Evolutionary conservation across 2,113 vertebrate species (phyloP), one percentile per base, ranked within the genome.

Genomic region (Elgaria multicarinata): DNA sequence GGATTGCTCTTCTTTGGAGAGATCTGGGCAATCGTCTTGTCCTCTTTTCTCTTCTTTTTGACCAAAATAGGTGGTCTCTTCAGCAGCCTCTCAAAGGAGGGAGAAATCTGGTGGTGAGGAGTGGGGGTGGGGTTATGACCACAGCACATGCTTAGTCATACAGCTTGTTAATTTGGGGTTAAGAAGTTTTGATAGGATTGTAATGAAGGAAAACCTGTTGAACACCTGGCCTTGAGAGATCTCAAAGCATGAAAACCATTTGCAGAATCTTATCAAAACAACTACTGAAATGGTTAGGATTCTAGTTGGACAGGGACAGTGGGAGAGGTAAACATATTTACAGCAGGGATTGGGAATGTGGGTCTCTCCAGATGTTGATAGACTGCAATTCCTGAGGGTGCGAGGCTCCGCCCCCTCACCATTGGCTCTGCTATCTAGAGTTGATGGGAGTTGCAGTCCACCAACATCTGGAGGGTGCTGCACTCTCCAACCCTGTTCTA

Each of bases 41-140:
- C 6, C 22, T 58, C 72, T 12, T 18, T 90, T 46, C 72, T 88
- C 14, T 36, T 67, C 24, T 66, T 91, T 69, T 82, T 90, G 42
- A 67, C 1, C 22, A 33, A 75, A 55, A 0, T 0, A n/a, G 1
- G 71, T 5, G 6, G 3, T 67, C 58, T 44, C 50, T 26, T 62
- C 62, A 0, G 5, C 7, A 80, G 12, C 4, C 36, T 3, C 58
- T 87, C 8, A 14, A 71, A 81, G 50, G 77, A 89, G 1, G 42
- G 39, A 28, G 58, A 39, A 33, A 75, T 87, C 91, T 93, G 74
- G 69, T 90, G 46, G 72, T 1, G 0, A 36, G 28, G 50, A 64
- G 13, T 4, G 62, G 3, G 18, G 26, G 8, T 13, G 26, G 50
- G 7, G 46, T 42, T 80, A n/a, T 46, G 77, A 75, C 69, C 33